Conservation (phyloP, 2,797 vertebrate species). For the Sibirionetta formosa region DNA sequence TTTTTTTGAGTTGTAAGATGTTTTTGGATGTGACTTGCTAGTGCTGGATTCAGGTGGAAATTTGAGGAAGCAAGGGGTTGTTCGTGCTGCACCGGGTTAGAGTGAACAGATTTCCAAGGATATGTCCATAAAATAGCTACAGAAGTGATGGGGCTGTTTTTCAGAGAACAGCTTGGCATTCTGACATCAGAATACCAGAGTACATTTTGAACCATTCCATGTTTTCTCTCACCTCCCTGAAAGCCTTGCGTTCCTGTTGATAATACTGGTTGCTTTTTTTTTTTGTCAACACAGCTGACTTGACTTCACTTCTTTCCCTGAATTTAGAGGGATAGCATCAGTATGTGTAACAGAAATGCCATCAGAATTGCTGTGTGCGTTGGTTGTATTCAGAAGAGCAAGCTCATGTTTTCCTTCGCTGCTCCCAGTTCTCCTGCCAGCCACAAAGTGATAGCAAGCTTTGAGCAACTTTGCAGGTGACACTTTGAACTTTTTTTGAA, state of each 20-base stretch:
- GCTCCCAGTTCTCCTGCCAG: background rate
- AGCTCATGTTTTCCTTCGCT: background rate
- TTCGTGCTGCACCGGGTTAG: background rate
- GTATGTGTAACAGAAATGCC: background rate
- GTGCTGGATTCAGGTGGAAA: background rate
- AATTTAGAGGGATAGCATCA: background rate
- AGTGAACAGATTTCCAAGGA: background rate
- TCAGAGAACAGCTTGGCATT: background rate
- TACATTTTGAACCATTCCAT: rapidly evolving
- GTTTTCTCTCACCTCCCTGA: background rate
- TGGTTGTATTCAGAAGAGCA: rapidly evolving
- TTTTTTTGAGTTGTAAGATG: rapidly evolving
- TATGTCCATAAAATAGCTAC: background rate
- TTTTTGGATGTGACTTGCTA: background rate
- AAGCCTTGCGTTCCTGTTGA: background rate
- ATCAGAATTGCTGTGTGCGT: background rate
- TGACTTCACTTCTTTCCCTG: background rate
- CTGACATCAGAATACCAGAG: rapidly evolving
- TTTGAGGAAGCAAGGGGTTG: rapidly evolving
- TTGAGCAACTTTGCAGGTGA: background rate
- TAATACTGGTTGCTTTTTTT: background rate
- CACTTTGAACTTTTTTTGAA: background rate
- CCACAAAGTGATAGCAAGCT: background rate
- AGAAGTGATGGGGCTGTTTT: background rate
- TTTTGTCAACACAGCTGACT: background rate